Percentiles rank a stretch among this genome's conserved stretches.
These are phyloP conservation scores for Scolopax rusticola DNA, from an alignment of 2,797 vertebrate genomes.

Conservation along the genomic window DNA sequence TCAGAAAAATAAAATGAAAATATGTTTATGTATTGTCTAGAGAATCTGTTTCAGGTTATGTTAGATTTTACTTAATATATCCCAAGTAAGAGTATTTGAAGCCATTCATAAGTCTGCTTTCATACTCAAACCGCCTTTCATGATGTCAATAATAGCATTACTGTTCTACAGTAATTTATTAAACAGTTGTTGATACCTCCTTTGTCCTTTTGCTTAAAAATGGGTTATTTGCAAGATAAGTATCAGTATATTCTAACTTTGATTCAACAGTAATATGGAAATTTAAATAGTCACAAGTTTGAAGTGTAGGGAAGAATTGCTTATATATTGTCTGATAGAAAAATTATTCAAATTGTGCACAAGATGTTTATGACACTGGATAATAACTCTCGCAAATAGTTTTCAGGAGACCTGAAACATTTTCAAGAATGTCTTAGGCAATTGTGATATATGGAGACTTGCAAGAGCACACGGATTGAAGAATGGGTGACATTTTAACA, in stretches of 20 bases:
- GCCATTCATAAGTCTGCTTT: neutral
- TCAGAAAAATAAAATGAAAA: neutral
- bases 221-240: neutral
- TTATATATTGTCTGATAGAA: neutral
- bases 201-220: neutral
- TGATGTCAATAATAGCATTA: neutral
- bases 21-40: neutral
- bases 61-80: neutral
- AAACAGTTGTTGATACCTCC: neutral
- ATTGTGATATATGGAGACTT: neutral
- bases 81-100: neutral
- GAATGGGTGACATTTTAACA: neutral
- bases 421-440: neutral
- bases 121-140: neutral
- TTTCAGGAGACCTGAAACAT: neutral
- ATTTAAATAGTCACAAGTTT: neutral
- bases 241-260: neutral
- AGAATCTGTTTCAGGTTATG: neutral
- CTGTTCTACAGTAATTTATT: neutral
- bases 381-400: neutral
- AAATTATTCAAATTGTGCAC: neutral
- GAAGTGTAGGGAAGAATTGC: neutral
- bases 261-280: neutral
- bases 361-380: neutral
- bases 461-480: neutral